Percentiles rank a stretch among this genome's conserved stretches.
These are phyloP conservation scores for Okamejei kenojei DNA, from an alignment of 2,797 vertebrate species.

Conservation along the genomic window DNA sequence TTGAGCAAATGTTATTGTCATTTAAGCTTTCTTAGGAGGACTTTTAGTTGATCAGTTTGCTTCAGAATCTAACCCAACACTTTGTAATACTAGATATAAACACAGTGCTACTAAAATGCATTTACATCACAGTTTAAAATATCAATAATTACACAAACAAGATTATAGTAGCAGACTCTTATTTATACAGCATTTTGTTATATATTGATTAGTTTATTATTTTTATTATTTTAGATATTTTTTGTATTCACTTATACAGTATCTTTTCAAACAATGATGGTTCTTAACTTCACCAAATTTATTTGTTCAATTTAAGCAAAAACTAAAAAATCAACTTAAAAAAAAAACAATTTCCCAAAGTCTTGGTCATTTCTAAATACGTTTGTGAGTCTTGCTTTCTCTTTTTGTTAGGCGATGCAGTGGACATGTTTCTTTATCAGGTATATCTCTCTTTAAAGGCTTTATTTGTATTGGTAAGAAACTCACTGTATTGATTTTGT, in stretches of 20 bases:
- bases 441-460: neutral
- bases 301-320: conserved; percentile 5
- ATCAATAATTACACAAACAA: neutral
- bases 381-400: neutral
- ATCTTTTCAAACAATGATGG: neutral
- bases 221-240: neutral
- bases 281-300: neutral
- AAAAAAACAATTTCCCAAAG: neutral
- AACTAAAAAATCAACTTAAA: neutral
- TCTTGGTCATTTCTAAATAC: neutral
- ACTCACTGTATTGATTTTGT: conserved; percentile 1
- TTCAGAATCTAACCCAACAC: neutral
- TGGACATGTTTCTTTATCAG: neutral
- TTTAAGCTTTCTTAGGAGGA: conserved; percentile 5
- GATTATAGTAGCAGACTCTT: neutral
- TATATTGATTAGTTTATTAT: conserved; percentile 20
- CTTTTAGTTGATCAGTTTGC: neutral
- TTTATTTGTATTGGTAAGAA: neutral
- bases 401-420: neutral
- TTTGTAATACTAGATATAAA: neutral
- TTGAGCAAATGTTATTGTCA: neutral
- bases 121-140: conserved; percentile 1
- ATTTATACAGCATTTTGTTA: conserved; percentile 15
- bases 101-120: neutral
- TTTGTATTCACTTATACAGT: conserved; percentile 3